Percentiles rank a stretch among this genome's conserved stretches.
These are phyloP conservation scores for Ia io DNA, from an alignment of 2,113 vertebrate species.

Conservation along the genomic window DNA sequence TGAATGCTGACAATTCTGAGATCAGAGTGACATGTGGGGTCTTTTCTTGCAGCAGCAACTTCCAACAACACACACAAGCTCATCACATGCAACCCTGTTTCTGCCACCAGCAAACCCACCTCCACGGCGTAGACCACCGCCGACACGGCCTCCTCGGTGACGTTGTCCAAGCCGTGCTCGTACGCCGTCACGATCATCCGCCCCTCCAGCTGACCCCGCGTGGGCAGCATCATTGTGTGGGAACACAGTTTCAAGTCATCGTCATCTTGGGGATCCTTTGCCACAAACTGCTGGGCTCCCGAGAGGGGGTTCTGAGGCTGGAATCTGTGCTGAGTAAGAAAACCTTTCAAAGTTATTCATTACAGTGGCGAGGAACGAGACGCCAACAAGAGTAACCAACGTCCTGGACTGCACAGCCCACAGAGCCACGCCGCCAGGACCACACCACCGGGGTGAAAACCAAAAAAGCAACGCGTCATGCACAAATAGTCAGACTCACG, in stretches of 20 bases:
- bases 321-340: slow-evolving; percentile 91
- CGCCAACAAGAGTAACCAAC: not conserved
- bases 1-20: not conserved
- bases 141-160: slow-evolving; percentile 92
- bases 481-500: not conserved
- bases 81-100: not conserved
- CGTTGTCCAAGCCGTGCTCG: slow-evolving; percentile 94
- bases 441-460: not conserved
- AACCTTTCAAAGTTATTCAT: not conserved
- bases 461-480: not conserved
- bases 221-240: slow-evolving; percentile 95
- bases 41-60: not conserved
- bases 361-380: not conserved
- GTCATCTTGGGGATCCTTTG: slow-evolving; percentile 92
- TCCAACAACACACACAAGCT: not conserved
- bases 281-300: slow-evolving; percentile 93
- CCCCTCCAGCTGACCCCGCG: slow-evolving; percentile 93
- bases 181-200: slow-evolving; percentile 97
- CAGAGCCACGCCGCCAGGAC: not conserved
- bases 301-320: slow-evolving; percentile 96
- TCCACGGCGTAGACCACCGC: slow-evolving; percentile 91
- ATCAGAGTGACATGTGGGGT: not conserved
- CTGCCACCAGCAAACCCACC: slow-evolving; percentile 80
- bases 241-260: slow-evolving; percentile 95
- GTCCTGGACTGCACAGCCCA: not conserved